Evolutionary conservation across 2,888 invertebrate genomes (phyloP).

Genomic region (Fragum whitleyi): DNA sequence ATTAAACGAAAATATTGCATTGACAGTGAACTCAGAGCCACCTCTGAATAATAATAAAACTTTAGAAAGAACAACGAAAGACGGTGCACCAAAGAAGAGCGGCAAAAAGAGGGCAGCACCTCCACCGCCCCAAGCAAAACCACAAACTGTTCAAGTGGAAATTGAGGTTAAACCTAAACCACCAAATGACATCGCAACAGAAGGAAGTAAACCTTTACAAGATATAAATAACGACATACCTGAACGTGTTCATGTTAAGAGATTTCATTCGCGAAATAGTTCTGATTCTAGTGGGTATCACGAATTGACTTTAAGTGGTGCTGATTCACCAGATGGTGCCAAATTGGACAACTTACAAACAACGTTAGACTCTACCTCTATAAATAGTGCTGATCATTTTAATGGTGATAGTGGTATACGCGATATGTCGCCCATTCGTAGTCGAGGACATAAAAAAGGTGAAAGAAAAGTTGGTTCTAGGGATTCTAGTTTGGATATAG

Average conservation of each 20-base stretch:
- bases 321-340: constrained; percentile 82
- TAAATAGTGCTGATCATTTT: constrained; percentile 74
- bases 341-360: constrained; percentile 71
- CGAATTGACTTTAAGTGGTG: constrained; percentile 87
- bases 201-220: constrained; percentile 5
- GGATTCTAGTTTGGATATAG: constrained; percentile 55
- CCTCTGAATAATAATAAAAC: constrained; percentile 17
- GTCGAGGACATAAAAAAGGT: constrained; percentile 46
- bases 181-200: constrained; percentile 30
- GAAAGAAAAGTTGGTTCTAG: constrained; percentile 33
- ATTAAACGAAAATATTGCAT: constrained; percentile 59
- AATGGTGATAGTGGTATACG: constrained; percentile 76
- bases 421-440: constrained; percentile 65
- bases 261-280: constrained; percentile 89
- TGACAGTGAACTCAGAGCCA: constrained; percentile 23
- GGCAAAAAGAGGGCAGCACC: constrained; percentile 84
- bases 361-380: constrained; percentile 76
- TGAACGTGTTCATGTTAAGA: constrained; percentile 75
- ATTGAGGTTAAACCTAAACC: constrained; percentile 63
- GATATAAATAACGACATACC: constrained; percentile 45
- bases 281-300: constrained; percentile 91
- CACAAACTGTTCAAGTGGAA: constrained; percentile 68
- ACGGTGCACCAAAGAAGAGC: constrained; percentile 68
- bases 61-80: constrained; percentile 24
- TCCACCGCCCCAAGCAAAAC: constrained; percentile 78